phyloP scores from a whole-genome alignment of 2,888 invertebrate genomes.

The Norana najaformis region DNA sequence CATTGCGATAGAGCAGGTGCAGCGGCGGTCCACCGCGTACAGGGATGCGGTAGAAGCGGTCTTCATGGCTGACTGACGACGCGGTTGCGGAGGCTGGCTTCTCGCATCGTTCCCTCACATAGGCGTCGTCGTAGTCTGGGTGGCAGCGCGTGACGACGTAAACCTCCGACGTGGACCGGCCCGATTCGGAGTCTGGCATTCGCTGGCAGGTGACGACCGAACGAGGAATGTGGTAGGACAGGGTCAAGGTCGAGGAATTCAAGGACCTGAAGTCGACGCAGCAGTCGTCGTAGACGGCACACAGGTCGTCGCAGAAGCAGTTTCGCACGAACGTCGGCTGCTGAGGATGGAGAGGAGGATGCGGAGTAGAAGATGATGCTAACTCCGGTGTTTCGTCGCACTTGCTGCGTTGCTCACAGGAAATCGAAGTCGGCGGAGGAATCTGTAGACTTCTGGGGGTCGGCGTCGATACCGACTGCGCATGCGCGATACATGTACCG shows the following conservation, averaged over 20 bases:
- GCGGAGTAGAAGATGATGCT: background rate
- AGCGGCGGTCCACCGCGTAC: constrained; percentile 19
- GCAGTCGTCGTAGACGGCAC: constrained; percentile 47
- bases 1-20: constrained; percentile 21
- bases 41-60: constrained; percentile 21
- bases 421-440: background rate
- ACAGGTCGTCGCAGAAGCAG: constrained; percentile 48
- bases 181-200: background rate
- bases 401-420: background rate
- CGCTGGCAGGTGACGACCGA: constrained; percentile 14
- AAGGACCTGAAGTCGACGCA: constrained; percentile 43
- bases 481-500: background rate
- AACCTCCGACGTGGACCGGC: background rate
- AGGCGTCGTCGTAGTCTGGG: background rate
- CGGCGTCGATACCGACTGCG: background rate
- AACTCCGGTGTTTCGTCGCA: background rate
- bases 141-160: constrained; percentile 24
- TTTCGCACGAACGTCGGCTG: constrained; percentile 31
- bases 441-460: background rate
- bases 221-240: background rate
- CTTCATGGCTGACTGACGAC: background rate
- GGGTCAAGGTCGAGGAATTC: background rate
- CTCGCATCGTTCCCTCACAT: constrained; percentile 15
- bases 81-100: background rate
- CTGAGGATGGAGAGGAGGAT: background rate